Conservation (phyloP, 2,113 vertebrate genomes). For the Globicephala melas region DNA sequence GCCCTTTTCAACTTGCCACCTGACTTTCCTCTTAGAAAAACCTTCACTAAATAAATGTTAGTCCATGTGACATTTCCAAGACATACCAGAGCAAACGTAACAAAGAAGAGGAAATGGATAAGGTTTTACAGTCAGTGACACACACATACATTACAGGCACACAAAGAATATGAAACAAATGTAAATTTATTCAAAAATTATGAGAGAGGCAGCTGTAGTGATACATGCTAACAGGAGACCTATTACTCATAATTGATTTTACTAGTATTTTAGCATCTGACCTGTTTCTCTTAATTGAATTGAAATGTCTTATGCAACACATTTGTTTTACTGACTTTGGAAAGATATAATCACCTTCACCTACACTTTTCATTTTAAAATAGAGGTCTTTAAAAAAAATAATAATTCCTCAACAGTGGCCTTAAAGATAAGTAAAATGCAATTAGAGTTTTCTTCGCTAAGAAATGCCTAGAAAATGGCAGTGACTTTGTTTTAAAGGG, state of each 20-base stretch:
- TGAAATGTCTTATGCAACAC: slow-evolving; percentile 67
- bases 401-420: neutral
- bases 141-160: neutral
- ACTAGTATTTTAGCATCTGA: slow-evolving; percentile 73
- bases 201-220: neutral
- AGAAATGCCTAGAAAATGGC: slow-evolving; percentile 36
- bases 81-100: neutral
- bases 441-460: neutral
- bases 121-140: neutral
- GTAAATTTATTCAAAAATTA: slow-evolving; percentile 63
- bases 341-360: slow-evolving; percentile 66
- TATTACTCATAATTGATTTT: slow-evolving; percentile 74
- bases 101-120: neutral
- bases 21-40: neutral
- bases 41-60: neutral
- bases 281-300: slow-evolving; percentile 76
- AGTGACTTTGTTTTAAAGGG: slow-evolving; percentile 14
- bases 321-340: slow-evolving; percentile 75
- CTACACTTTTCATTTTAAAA: slow-evolving; percentile 53
- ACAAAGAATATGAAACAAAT: slow-evolving; percentile 51
- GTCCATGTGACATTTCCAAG: neutral
- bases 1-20: neutral
- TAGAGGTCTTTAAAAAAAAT: neutral
- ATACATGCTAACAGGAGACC: slow-evolving; percentile 60
- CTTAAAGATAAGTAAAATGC: slow-evolving; percentile 39